phyloP scores from a whole-genome alignment of 2,113 vertebrate species.

The Cyanistes caeruleus region DNA sequence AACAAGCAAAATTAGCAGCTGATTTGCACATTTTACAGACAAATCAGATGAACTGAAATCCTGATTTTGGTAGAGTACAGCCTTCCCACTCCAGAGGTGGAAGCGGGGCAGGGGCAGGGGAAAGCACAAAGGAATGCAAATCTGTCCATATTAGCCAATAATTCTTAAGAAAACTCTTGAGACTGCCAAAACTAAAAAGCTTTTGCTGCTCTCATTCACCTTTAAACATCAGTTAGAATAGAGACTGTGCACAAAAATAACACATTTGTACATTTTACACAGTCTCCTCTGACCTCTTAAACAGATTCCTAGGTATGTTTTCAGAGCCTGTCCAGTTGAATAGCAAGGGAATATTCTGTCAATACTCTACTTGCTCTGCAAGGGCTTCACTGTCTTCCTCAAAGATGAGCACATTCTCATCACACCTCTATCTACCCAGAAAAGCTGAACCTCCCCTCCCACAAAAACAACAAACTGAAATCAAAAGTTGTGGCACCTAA shows the following conservation, averaged over 20 bases:
- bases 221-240: slow-evolving; percentile 1
- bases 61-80: background rate
- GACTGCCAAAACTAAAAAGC: slow-evolving; percentile 24
- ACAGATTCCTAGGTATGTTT: background rate
- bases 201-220: slow-evolving; percentile 3
- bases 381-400: background rate
- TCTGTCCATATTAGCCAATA: background rate
- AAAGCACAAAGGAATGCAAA: background rate
- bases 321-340: background rate
- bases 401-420: background rate
- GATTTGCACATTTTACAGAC: slow-evolving; percentile 40
- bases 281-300: slow-evolving; percentile 16
- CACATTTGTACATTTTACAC: background rate
- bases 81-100: background rate
- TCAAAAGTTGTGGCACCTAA: background rate
- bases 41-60: background rate
- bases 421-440: background rate
- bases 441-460: background rate
- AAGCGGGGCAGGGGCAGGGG: background rate
- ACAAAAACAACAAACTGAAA: background rate
- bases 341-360: background rate
- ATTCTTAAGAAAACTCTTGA: slow-evolving; percentile 22
- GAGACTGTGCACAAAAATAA: background rate
- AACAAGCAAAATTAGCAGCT: slow-evolving; percentile 39
- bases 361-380: background rate